These are phyloP conservation scores for Elaeidobius kamerunicus DNA, from an alignment of 2,888 invertebrate species.

Conservation along the genomic window DNA sequence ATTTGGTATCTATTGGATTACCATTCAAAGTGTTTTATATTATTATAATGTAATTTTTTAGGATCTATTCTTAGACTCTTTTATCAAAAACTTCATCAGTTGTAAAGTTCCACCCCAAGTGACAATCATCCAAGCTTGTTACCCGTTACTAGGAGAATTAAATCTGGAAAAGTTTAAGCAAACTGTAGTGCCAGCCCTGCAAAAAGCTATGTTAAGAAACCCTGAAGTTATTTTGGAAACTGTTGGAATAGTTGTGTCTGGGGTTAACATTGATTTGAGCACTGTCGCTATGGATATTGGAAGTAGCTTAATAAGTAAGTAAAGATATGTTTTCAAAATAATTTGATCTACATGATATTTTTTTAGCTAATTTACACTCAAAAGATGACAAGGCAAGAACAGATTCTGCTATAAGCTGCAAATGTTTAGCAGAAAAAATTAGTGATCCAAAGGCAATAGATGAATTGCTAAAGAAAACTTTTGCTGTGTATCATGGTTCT, in stretches of 20 bases:
- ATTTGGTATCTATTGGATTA: constrained; percentile 53
- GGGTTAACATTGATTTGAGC: constrained; percentile 73
- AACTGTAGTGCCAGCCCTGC: constrained; percentile 75
- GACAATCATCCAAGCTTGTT: constrained; percentile 64
- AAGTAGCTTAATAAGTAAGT: constrained; percentile 71
- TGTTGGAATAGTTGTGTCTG: constrained; percentile 71
- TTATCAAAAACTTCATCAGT: constrained; percentile 74
- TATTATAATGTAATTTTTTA: constrained; percentile 41
- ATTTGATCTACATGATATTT: too few species aligned
- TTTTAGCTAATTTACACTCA: constrained; percentile 74
- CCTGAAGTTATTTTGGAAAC: constrained; percentile 87
- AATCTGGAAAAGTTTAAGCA: constrained; percentile 68
- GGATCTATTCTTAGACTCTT: constrained; percentile 64
- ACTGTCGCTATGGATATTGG: constrained; percentile 74
- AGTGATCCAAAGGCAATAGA: constrained; percentile 63
- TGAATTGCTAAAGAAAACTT: constrained; percentile 65
- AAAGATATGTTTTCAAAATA: constrained; percentile 2
- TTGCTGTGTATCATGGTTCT: constrained; percentile 81
- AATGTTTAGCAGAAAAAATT: constrained; percentile 69
- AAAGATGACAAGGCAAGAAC: constrained; percentile 76
- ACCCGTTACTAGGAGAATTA: constrained; percentile 62
- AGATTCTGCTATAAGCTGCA: constrained; percentile 72
- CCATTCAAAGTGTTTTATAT: neutral
- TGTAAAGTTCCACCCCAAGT: constrained; percentile 73
- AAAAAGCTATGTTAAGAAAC: constrained; percentile 88